Conservation (phyloP, 2,113 vertebrate genomes). For the Fregetta grallaria region DNA sequence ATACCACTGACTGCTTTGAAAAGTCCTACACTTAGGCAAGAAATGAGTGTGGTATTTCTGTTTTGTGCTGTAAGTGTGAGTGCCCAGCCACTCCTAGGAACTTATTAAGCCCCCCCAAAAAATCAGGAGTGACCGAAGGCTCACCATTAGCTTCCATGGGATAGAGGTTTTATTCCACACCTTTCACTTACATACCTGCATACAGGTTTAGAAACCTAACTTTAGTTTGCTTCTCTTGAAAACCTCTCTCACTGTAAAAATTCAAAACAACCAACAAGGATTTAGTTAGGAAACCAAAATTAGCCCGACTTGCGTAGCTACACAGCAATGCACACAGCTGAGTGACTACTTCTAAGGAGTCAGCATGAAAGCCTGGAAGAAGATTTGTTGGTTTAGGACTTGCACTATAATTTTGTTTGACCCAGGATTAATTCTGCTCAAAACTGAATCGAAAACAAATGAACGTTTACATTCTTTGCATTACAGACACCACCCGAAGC, state of each 20-base stretch:
- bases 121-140: neutral
- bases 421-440: neutral
- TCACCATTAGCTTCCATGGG: neutral
- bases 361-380: neutral
- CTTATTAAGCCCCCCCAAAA: neutral
- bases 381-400: neutral
- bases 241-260: neutral
- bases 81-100: neutral
- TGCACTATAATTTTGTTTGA: neutral
- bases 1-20: neutral
- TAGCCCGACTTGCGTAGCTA: fast-evolving
- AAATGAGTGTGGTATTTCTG: neutral
- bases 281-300: neutral
- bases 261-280: neutral
- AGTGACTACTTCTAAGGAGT: neutral
- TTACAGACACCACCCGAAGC: neutral
- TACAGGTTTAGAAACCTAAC: neutral
- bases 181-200: neutral
- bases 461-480: neutral
- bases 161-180: neutral
- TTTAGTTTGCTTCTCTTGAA: neutral
- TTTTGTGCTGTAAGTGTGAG: neutral
- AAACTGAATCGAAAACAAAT: neutral
- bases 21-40: neutral
- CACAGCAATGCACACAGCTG: neutral